These are phyloP conservation scores for Melanotus villosus DNA, from an alignment of 2,888 invertebrate species.

Conservation along the genomic window DNA sequence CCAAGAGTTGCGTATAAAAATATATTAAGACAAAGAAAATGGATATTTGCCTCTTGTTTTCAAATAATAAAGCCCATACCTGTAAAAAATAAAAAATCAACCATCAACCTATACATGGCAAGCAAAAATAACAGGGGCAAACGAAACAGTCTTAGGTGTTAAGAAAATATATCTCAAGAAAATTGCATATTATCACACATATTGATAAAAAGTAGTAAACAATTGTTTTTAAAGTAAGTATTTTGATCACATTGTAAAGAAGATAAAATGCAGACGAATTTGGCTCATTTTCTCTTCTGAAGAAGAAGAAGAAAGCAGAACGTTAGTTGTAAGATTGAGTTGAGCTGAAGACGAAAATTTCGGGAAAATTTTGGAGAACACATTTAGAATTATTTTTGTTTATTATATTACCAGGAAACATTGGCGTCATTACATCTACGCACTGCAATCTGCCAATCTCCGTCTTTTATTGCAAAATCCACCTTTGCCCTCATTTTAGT, in stretches of 20 bases:
- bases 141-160: too few species aligned
- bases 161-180: too few species aligned
- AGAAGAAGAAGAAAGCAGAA: too few species aligned
- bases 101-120: not conserved
- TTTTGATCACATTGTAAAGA: too few species aligned
- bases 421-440: slow-evolving; percentile 24
- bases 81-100: slow-evolving; percentile 44
- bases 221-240: too few species aligned
- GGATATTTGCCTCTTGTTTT: slow-evolving; percentile 54
- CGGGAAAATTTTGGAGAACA: not conserved
- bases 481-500: slow-evolving; percentile 8
- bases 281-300: too few species aligned
- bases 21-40: slow-evolving; percentile 48
- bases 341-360: not conserved
- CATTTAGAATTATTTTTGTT: not conserved
- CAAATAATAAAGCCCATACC: slow-evolving; percentile 58
- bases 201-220: too few species aligned
- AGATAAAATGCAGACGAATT: too few species aligned
- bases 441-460: slow-evolving; percentile 21
- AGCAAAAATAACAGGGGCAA: too few species aligned
- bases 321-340: not conserved
- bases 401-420: slow-evolving; percentile 29
- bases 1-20: not conserved
- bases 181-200: too few species aligned
- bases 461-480: slow-evolving; percentile 3